Percentiles rank a stretch among this genome's conserved stretches.
phyloP scores from a whole-genome alignment of 2,888 invertebrate species.

The Coleophora deauratella region DNA sequence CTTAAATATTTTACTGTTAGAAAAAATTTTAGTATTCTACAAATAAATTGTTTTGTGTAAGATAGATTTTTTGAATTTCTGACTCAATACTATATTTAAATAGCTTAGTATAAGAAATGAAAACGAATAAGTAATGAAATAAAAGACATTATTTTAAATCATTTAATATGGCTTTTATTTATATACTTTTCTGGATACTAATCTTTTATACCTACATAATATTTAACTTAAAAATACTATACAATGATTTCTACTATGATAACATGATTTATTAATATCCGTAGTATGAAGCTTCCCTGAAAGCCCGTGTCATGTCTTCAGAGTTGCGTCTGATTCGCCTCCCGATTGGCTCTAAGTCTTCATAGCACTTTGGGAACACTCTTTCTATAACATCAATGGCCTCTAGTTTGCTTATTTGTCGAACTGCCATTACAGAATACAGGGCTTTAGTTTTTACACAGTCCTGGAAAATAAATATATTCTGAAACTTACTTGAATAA shows the following conservation, averaged over 20 bases:
- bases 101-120: not conserved
- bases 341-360: conserved; percentile 94
- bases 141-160: conserved; percentile 72
- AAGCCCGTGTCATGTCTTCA: conserved; percentile 83
- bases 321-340: conserved; percentile 83
- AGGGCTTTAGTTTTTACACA: conserved; percentile 94
- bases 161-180: conserved; percentile 44
- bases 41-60: too few relatives aligned
- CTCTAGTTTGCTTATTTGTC: conserved; percentile 80
- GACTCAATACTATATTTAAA: not conserved
- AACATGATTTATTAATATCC: conserved; percentile 76
- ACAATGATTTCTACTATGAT: not conserved
- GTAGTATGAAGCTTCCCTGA: conserved; percentile 83
- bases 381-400: conserved; percentile 86
- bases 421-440: conserved; percentile 86
- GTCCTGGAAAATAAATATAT: conserved; percentile 65
- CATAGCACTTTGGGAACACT: conserved; percentile 93
- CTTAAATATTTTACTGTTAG: too few relatives aligned
- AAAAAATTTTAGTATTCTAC: too few relatives aligned
- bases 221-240: conserved; percentile 9
- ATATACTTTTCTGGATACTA: conserved; percentile 9
- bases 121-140: conserved; percentile 41
- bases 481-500: too few relatives aligned
- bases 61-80: not conserved
- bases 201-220: too few relatives aligned